Conservation (phyloP, 2,113 vertebrate species). For the Enhydra lutris region DNA sequence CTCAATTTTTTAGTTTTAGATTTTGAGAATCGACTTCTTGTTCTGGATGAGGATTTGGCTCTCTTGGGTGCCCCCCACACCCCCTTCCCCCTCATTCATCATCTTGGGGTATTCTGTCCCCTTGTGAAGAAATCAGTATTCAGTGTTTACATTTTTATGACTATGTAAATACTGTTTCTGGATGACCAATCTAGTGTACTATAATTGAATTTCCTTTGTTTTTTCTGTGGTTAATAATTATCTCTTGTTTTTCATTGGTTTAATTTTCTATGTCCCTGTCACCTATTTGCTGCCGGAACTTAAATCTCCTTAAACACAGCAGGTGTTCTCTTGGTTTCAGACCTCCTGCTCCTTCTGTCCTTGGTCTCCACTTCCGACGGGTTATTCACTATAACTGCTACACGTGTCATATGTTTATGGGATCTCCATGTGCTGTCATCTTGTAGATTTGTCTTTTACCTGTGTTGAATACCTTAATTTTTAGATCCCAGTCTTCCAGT, state of each 20-base stretch:
- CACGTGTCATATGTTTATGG: accelerated
- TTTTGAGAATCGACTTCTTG: background rate
- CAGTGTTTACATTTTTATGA: background rate
- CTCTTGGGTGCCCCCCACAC: accelerated
- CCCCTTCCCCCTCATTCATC: background rate
- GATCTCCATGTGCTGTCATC: background rate
- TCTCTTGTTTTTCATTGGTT: background rate
- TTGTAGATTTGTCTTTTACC: background rate
- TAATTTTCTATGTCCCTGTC: background rate
- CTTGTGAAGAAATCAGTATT: background rate
- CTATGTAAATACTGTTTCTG: slow-evolving; percentile 20
- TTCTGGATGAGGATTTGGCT: background rate
- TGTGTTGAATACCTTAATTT: background rate
- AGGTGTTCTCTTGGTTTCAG: background rate
- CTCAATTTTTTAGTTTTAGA: background rate
- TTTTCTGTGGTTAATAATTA: slow-evolving; percentile 33
- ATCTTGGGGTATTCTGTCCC: background rate
- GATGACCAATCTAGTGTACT: background rate
- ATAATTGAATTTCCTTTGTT: background rate
- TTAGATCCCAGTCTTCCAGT: background rate
- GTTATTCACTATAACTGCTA: background rate
- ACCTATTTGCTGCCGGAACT: background rate
- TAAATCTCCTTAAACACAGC: background rate
- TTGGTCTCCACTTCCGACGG: background rate
- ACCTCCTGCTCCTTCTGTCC: background rate